Evolutionary conservation across 2,797 vertebrate species (phyloP).

Genomic region (Lophura swinhoii): DNA sequence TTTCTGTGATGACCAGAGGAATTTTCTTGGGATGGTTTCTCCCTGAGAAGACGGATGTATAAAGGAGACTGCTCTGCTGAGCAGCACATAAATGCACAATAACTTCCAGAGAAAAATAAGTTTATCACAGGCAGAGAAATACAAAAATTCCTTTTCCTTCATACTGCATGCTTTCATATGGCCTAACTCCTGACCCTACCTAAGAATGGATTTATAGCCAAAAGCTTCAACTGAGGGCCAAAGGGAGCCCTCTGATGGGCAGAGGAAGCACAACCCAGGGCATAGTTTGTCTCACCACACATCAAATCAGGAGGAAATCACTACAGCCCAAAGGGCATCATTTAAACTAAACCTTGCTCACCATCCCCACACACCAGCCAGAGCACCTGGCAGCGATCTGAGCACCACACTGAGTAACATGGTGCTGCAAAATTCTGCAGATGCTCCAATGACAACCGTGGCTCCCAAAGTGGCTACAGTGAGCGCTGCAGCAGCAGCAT

Average conservation of each 20-base stretch:
- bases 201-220: not conserved
- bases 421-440: not conserved
- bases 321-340: not conserved
- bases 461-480: rapidly evolving
- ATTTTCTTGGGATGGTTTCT: not conserved
- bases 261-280: not conserved
- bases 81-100: not conserved
- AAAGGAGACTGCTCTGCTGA: not conserved
- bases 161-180: not conserved
- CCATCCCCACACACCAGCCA: rapidly evolving
- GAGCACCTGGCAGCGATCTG: not conserved
- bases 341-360: not conserved
- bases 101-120: not conserved
- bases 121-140: not conserved
- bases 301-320: not conserved
- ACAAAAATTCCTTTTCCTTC: not conserved
- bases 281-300: not conserved
- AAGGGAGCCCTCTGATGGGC: not conserved
- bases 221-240: not conserved
- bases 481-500: not conserved
- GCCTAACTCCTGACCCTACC: rapidly evolving
- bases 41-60: not conserved
- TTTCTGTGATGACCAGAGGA: not conserved
- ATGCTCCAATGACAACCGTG: not conserved
- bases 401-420: rapidly evolving